phyloP scores from a whole-genome alignment of 2,797 vertebrate genomes.

The Sebastes iracundus region DNA sequence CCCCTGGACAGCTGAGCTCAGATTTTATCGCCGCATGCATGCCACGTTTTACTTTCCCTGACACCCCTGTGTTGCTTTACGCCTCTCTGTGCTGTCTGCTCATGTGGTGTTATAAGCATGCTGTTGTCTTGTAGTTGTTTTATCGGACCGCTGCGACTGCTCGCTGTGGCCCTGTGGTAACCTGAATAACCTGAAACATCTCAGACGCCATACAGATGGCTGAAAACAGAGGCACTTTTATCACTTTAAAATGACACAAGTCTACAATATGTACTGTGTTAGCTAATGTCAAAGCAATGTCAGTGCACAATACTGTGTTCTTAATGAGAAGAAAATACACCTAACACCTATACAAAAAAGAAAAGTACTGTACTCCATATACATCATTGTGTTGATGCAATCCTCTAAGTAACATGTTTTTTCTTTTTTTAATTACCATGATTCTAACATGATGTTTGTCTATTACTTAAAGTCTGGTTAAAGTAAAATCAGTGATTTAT shows the following conservation, averaged over 20 bases:
- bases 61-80: slow-evolving; percentile 57
- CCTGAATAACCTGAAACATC: slow-evolving; percentile 50
- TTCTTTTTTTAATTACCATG: no score
- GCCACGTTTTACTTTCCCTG: slow-evolving; percentile 66
- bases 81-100: slow-evolving; percentile 51
- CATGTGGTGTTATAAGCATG: slow-evolving; percentile 44
- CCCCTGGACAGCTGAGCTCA: slow-evolving; percentile 78
- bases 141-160: slow-evolving; percentile 50
- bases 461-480: background rate
- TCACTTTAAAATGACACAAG: background rate
- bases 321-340: background rate
- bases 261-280: background rate
- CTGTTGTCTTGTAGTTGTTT: slow-evolving; percentile 63
- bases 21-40: slow-evolving; percentile 73
- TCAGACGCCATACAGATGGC: background rate
- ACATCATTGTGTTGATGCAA: background rate
- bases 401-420: background rate
- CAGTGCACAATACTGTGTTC: background rate
- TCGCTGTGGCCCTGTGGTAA: slow-evolving; percentile 50
- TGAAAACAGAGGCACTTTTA: background rate
- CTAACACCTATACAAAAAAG: background rate
- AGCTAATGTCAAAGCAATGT: background rate
- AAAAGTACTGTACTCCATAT: background rate
- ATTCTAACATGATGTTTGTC: background rate
- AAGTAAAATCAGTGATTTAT: no score